phyloP scores from a whole-genome alignment of 2,113 vertebrate genomes.

The Onychorhynchus coronatus region DNA sequence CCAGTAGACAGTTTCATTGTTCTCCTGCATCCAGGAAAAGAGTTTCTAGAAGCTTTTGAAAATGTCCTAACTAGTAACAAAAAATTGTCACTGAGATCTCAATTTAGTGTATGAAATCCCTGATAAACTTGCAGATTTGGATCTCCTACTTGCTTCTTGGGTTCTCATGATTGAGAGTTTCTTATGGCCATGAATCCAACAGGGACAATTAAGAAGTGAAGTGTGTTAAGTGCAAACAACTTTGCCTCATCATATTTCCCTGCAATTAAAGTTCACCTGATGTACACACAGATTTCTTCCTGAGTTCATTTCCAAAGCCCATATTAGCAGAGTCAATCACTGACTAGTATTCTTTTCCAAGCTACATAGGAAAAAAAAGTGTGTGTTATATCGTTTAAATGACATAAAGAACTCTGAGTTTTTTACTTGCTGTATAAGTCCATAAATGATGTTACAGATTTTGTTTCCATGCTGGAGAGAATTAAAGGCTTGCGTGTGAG shows the following conservation, averaged over 20 bases:
- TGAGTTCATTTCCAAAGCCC: neutral
- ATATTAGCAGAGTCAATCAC: neutral
- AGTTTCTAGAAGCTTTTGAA: neutral
- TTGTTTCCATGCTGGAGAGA: neutral
- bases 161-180: neutral
- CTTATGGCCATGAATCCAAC: neutral
- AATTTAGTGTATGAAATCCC: neutral
- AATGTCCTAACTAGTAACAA: neutral
- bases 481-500: neutral
- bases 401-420: neutral
- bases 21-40: neutral
- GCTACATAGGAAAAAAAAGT: neutral
- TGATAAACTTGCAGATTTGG: neutral
- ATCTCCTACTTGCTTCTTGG: neutral
- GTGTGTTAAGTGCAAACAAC: neutral
- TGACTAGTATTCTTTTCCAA: neutral
- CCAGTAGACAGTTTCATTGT: neutral
- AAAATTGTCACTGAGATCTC: neutral
- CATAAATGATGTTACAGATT: neutral
- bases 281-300: neutral
- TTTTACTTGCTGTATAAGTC: neutral
- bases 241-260: neutral
- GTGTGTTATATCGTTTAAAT: neutral
- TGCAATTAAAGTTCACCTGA: neutral
- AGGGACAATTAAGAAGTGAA: neutral